Percentiles rank a stretch among this genome's conserved stretches.
These are phyloP conservation scores for Phyto melanocephala DNA, from an alignment of 2,888 invertebrate species.

Conservation along the genomic window DNA sequence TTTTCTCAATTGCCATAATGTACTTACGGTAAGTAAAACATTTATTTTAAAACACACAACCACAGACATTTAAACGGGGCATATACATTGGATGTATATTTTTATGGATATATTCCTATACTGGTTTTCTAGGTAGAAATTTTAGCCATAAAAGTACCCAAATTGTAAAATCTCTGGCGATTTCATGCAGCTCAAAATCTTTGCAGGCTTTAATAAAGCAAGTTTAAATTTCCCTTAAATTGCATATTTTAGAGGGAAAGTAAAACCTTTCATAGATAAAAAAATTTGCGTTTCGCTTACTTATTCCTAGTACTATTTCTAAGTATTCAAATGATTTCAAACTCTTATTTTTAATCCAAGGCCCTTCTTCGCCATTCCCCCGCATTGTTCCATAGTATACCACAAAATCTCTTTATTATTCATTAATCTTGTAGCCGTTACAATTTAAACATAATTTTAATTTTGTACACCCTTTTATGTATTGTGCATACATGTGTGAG, in stretches of 20 bases:
- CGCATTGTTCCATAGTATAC: background rate
- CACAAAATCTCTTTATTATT: conserved; percentile 17
- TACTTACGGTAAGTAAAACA: conserved; percentile 16
- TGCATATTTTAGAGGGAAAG: too few species aligned
- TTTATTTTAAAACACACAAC: conserved; percentile 11
- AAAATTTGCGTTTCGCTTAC: too few species aligned
- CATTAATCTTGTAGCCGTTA: conserved; percentile 34
- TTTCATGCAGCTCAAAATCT: background rate
- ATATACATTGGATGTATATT: background rate
- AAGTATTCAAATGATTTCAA: too few species aligned
- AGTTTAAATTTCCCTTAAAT: too few species aligned
- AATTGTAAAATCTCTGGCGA: too few species aligned
- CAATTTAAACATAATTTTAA: conserved; percentile 16
- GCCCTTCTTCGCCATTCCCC: too few species aligned
- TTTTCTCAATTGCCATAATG: conserved; percentile 14
- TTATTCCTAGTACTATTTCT: too few species aligned
- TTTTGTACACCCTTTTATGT: conserved; percentile 6
- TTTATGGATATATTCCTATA: background rate
- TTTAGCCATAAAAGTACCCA: background rate
- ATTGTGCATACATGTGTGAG: background rate
- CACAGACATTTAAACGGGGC: background rate
- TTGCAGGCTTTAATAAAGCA: too few species aligned
- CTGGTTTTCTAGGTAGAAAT: background rate
- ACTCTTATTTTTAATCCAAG: background rate
- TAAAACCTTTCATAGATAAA: too few species aligned